Base-by-base conservation (phyloP, 2,888 invertebrate species). In the Girardia tigrina region DNA sequence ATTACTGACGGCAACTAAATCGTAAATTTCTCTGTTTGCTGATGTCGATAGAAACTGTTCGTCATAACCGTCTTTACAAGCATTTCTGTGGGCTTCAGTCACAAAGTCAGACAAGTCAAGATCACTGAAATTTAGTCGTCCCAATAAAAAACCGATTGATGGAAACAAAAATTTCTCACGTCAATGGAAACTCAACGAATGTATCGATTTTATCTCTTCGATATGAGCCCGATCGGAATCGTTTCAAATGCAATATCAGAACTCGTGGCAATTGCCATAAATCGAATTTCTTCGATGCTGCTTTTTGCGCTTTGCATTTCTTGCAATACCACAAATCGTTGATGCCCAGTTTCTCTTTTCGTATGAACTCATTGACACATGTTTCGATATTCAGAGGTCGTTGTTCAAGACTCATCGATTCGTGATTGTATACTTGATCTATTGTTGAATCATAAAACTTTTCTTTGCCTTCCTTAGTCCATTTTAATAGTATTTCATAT, bases 161-260 rank as follows among this genome's bases (percentile, higher is more conserved):
- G 26, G 26, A 23, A 27, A 14, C 27, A 20, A 20, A 14, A n/a
- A 28, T 8, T 28, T 29, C n/a, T 75, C 26, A 75, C 75, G 74
- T 23, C n/a, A 77, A 20, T 12, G 77, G 77, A 71, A 42, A 77
- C 16, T 42, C 20, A 36, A 77, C 69, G 12, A n/a, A n/a, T 16
- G 77, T 75, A 42, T 75, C 28, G 6, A 78, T 42, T 70, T 77
- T 77, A 0, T 69, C 28, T 16, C 56, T 28, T 4, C n/a, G 75
- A 23, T 70, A 0, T 4, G 14, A 26, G 20, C 29, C 20, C n/a
- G 20, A 56, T 0, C 20, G 29, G 28, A 77, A 77, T n/a, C 77
- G 16, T 42, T 77, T 77, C 56, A 77, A 77, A 70, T 77, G 77
- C 23, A 77, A 36, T n/a, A 77, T 42, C 1, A 77, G 70, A 1